These are phyloP conservation scores for Herminia tarsipennalis DNA, from an alignment of 2,888 invertebrate species.

Conservation along the genomic window DNA sequence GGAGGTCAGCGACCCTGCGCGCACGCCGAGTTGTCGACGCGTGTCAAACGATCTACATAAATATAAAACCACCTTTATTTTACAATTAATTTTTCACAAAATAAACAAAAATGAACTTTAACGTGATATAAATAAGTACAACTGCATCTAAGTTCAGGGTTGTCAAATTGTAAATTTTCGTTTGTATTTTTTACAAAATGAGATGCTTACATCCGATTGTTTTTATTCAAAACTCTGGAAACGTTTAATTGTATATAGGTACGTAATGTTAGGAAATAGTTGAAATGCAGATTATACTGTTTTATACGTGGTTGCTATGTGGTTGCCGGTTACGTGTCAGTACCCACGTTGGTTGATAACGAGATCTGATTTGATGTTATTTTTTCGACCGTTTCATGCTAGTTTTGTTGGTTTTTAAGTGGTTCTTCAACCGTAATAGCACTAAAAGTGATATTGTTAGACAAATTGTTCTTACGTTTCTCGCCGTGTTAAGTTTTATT, in stretches of 20 bases:
- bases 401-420: conserved; percentile 45
- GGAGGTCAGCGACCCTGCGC: conserved; percentile 52
- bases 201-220: conserved; percentile 76
- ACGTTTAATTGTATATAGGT: conserved; percentile 76
- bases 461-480: conserved; percentile 39
- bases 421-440: conserved; percentile 41
- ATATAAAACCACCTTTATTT: conserved; percentile 35
- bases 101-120: conserved; percentile 41
- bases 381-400: conserved; percentile 45
- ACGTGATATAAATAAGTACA: not conserved
- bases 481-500: conserved; percentile 25
- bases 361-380: conserved; percentile 48
- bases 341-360: conserved; percentile 46
- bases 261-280: conserved; percentile 59
- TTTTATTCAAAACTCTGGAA: conserved; percentile 76
- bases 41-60: conserved; percentile 66
- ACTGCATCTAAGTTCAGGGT: not conserved
- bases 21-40: conserved; percentile 58
- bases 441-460: conserved; percentile 40
- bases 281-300: conserved; percentile 53
- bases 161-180: conserved; percentile 11
- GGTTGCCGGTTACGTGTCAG: conserved; percentile 47
- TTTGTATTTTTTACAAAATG: conserved; percentile 51
- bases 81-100: conserved; percentile 27
- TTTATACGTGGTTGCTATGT: conserved; percentile 46